Conservation (phyloP, 2,888 invertebrate genomes). For the Drosophila mayaguana region DNA sequence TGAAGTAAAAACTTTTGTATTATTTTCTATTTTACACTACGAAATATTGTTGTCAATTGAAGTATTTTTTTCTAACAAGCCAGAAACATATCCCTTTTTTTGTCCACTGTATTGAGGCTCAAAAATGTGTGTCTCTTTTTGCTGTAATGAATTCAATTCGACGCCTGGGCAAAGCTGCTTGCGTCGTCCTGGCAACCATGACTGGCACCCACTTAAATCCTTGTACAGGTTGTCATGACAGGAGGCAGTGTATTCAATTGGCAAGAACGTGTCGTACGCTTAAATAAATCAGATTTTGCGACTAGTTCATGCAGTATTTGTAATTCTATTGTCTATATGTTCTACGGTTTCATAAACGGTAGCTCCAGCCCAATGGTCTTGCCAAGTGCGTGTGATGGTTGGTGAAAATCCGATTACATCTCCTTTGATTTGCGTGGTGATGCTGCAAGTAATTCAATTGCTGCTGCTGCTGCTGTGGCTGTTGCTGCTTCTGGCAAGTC, state of each 20-base stretch:
- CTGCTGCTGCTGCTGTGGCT: background rate
- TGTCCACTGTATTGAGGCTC: constrained; percentile 34
- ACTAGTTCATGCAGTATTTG: constrained; percentile 24
- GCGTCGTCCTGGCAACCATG: constrained; percentile 31
- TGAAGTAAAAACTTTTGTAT: background rate
- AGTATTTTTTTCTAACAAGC: background rate
- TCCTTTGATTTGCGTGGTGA: constrained; percentile 45
- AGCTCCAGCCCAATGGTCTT: constrained; percentile 13
- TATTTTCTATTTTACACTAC: background rate
- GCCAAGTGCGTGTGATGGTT: background rate
- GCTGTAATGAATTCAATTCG: constrained; percentile 30
- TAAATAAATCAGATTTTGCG: constrained; percentile 51
- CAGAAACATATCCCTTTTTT: constrained; percentile 7
- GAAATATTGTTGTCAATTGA: background rate
- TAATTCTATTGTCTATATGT: constrained; percentile 48
- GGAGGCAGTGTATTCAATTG: constrained; percentile 21
- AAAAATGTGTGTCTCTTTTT: constrained; percentile 16
- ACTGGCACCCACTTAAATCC: constrained; percentile 46
- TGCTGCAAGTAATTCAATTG: constrained; percentile 17
- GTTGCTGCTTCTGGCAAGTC: constrained; percentile 21
- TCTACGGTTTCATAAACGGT: constrained; percentile 22
- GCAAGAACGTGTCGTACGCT: constrained; percentile 31
- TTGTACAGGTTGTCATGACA: constrained; percentile 46
- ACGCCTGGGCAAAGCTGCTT: constrained; percentile 29
- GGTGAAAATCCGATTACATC: constrained; percentile 25